A percentile compares a stretch with the other conserved stretches of the same genome.
Evolutionary conservation across 2,888 invertebrate genomes (phyloP).

Genomic region (Rugalucina vietnamica): DNA sequence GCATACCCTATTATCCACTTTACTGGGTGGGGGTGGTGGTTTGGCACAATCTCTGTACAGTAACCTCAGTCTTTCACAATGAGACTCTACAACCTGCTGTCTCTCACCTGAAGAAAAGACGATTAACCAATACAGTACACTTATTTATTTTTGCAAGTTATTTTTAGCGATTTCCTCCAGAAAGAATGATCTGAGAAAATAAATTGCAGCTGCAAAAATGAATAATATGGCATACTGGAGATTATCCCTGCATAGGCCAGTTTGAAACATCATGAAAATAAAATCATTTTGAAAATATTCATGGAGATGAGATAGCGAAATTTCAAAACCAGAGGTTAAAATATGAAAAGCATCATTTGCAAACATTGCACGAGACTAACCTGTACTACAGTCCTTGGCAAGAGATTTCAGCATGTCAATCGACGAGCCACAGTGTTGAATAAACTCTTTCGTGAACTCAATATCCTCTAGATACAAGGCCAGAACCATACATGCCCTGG

Average conservation of each 20-base stretch:
- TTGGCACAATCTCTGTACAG: conserved; percentile 84
- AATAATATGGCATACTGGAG: too few relatives aligned
- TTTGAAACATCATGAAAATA: too few relatives aligned
- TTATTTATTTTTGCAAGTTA: neutral
- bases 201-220: too few relatives aligned
- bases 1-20: conserved; percentile 77
- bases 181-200: too few relatives aligned
- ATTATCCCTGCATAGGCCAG: too few relatives aligned
- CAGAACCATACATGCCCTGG: conserved; percentile 82
- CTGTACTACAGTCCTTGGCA: conserved; percentile 82
- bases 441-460: conserved; percentile 80
- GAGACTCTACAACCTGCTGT: conserved; percentile 76
- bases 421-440: conserved; percentile 80
- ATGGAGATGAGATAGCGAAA: too few relatives aligned
- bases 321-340: too few relatives aligned
- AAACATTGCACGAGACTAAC: too few relatives aligned
- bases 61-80: conserved; percentile 81
- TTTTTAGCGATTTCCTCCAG: neutral
- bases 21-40: conserved; percentile 83
- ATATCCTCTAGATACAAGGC: conserved; percentile 80
- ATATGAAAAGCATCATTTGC: too few relatives aligned
- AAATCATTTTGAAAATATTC: too few relatives aligned
- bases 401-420: conserved; percentile 83
- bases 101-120: conserved; percentile 70
- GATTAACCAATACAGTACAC: neutral